Percentiles rank a stretch among this genome's conserved stretches.
phyloP scores from a whole-genome alignment of 1,140 invertebrate species.

The Drosophila fuyamai region DNA sequence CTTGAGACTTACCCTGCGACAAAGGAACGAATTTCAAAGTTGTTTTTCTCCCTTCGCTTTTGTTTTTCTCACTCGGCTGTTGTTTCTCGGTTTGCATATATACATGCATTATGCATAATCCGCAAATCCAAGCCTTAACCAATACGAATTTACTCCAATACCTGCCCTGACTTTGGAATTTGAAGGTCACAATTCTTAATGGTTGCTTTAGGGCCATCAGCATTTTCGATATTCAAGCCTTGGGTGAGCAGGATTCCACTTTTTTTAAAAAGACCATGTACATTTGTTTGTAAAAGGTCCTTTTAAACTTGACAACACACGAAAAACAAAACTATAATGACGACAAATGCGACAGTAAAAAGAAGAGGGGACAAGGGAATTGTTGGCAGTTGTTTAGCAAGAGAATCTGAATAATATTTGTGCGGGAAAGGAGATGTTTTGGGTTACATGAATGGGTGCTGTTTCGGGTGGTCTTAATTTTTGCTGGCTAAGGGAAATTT shows the following conservation, averaged over 20 bases:
- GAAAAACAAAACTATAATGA: constrained; percentile 41
- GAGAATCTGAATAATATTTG: constrained; percentile 2
- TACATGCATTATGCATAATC: constrained; percentile 44
- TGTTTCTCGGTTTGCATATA: constrained; percentile 19
- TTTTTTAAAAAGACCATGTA: neutral
- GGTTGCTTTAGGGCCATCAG: neutral
- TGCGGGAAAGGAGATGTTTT: neutral
- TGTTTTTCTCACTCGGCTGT: neutral
- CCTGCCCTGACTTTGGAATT: neutral
- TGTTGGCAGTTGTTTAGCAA: constrained; percentile 28
- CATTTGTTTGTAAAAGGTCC: neutral
- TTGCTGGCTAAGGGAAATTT: constrained; percentile 38
- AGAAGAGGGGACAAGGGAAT: constrained; percentile 2
- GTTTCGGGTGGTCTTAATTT: constrained; percentile 1
- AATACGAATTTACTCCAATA: neutral
- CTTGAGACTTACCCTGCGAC: neutral
- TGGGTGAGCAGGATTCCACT: neutral
- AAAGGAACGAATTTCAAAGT: constrained; percentile 27
- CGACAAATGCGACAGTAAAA: constrained; percentile 29
- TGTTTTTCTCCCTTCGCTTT: constrained; percentile 3
- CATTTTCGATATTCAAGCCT: constrained; percentile 6
- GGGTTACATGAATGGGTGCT: constrained; percentile 4
- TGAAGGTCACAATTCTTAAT: constrained; percentile 21
- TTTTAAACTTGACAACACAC: constrained; percentile 30
- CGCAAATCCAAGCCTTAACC: neutral